Conservation (phyloP, 2,888 invertebrate genomes). For the Hecatera dysodea region DNA sequence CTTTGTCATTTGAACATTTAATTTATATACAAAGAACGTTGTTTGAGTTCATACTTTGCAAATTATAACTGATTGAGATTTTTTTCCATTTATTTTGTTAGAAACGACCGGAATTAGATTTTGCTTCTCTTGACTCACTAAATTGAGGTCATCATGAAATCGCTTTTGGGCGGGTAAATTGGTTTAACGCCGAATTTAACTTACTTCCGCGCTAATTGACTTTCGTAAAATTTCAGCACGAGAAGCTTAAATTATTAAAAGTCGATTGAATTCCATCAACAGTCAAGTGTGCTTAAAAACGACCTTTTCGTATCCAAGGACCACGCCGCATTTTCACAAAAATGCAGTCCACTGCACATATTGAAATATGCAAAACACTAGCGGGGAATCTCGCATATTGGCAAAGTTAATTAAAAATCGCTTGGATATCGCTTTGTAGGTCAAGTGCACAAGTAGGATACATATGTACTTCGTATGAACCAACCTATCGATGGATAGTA, state of each 20-base stretch:
- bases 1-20: too few relatives aligned
- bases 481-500: conserved; percentile 28
- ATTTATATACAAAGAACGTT: too few relatives aligned
- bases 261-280: not conserved
- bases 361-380: conserved; percentile 41
- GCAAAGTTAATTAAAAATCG: conserved; percentile 69
- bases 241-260: not conserved
- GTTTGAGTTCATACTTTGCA: too few relatives aligned
- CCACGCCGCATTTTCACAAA: not conserved
- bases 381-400: conserved; percentile 41
- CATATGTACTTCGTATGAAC: conserved; percentile 22
- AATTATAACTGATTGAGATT: too few relatives aligned
- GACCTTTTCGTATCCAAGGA: not conserved
- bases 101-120: not conserved
- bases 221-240: not conserved
- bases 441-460: conserved; percentile 74
- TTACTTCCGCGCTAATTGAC: too few relatives aligned
- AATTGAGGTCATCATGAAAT: not conserved
- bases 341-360: conserved; percentile 24
- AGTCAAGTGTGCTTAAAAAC: not conserved
- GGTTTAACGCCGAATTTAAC: too few relatives aligned
- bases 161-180: not conserved
- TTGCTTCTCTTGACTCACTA: too few relatives aligned
- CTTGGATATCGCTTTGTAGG: conserved; percentile 75
- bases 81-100: not conserved